Percentiles rank a stretch among this genome's conserved stretches.
Evolutionary conservation across 2,797 vertebrate species (phyloP).

Genomic region (Sebastes flavidus): DNA sequence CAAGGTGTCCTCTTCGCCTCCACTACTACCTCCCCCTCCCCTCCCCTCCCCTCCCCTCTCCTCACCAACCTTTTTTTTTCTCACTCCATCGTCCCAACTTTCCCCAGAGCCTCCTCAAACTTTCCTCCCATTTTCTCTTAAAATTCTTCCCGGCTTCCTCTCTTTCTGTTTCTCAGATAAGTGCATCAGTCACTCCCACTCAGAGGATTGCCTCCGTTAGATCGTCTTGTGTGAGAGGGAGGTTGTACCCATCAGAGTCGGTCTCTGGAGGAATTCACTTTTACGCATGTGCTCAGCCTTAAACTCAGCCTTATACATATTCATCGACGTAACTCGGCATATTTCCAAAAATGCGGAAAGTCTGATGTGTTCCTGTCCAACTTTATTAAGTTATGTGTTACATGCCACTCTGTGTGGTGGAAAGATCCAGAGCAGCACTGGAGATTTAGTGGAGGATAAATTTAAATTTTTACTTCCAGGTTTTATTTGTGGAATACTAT

Average conservation of each 20-base stretch:
- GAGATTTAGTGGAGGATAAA: not conserved
- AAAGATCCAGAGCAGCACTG: not conserved
- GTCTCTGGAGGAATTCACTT: constrained; percentile 57
- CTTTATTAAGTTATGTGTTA: constrained; percentile 17
- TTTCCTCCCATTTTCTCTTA: constrained; percentile 45
- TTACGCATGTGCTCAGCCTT: constrained; percentile 46
- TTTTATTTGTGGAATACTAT: not conserved
- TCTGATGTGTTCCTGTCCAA: constrained; percentile 31
- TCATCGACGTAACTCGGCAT: constrained; percentile 31
- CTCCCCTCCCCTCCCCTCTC: not conserved
- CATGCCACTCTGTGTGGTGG: not conserved
- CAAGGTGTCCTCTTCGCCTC: constrained; percentile 31
- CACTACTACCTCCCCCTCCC: not conserved
- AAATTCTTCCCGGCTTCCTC: constrained; percentile 32
- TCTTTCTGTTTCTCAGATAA: constrained; percentile 58
- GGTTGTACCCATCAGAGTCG: constrained; percentile 57
- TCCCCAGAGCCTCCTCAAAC: constrained; percentile 55
- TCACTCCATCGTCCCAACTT: constrained; percentile 21
- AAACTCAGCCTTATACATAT: constrained; percentile 60
- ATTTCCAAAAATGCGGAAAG: constrained; percentile 41
- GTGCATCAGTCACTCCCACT: constrained; percentile 54
- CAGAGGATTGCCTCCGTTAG: constrained; percentile 36
- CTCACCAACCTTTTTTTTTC: constrained; percentile 24
- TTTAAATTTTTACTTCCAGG: not conserved
- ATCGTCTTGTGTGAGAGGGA: constrained; percentile 54